Evolutionary conservation across 2,888 invertebrate genomes (phyloP).

Genomic region (Parapristionchus giblindavisi): DNA sequence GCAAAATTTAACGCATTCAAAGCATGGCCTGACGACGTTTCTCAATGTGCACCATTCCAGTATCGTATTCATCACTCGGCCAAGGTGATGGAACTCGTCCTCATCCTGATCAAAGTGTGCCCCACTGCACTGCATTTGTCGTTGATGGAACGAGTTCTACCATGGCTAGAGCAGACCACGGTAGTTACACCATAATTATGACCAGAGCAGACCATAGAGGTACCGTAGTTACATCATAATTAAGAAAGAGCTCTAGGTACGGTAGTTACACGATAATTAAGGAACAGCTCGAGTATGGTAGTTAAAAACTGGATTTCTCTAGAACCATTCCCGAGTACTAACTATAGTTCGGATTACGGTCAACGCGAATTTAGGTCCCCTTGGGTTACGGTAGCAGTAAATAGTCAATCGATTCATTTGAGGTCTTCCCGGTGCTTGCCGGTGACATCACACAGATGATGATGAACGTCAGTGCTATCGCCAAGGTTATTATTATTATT

Average conservation of each 20-base stretch:
- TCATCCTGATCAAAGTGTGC: slow-evolving; percentile 40
- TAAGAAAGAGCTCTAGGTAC: not conserved
- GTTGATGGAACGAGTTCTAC: not conserved
- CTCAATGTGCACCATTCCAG: slow-evolving; percentile 40
- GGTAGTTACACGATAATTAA: not conserved
- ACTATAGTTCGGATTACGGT: too few species aligned
- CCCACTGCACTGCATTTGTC: slow-evolving; percentile 2
- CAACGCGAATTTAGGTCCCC: too few species aligned
- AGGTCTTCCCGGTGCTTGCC: slow-evolving; percentile 32
- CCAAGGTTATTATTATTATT: too few species aligned
- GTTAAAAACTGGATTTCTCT: too few species aligned
- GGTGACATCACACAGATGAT: slow-evolving; percentile 15
- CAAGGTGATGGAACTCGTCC: slow-evolving; percentile 43
- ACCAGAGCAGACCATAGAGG: too few species aligned
- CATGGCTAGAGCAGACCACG: slow-evolving; percentile 9
- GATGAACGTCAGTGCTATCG: slow-evolving; percentile 10
- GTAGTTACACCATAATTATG: too few species aligned
- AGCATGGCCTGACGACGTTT: too few species aligned
- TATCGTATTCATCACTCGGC: slow-evolving; percentile 47
- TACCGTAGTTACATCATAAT: not conserved
- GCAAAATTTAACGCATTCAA: too few species aligned
- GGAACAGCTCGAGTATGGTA: not conserved
- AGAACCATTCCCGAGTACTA: too few species aligned
- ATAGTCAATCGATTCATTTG: not conserved
- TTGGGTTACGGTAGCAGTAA: not conserved